Percentiles rank a stretch among this genome's conserved stretches.
These are phyloP conservation scores for Bombycilla garrulus DNA, from an alignment of 2,113 vertebrate genomes.

Conservation along the genomic window DNA sequence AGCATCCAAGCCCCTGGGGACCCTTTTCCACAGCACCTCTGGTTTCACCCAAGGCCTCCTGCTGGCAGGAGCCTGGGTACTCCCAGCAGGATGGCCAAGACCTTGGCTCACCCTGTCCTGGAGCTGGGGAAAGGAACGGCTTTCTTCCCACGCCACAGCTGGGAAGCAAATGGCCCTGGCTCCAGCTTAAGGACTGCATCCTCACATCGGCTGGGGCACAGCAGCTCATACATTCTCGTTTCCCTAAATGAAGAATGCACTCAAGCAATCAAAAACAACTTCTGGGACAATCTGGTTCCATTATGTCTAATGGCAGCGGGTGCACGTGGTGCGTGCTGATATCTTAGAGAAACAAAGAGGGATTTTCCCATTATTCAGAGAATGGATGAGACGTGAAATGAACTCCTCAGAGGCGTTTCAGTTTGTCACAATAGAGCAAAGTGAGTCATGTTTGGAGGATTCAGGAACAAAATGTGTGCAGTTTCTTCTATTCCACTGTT, in stretches of 20 bases:
- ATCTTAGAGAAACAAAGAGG: constrained; percentile 66
- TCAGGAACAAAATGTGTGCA: background rate
- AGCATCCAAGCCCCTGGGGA: background rate
- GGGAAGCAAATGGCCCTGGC: background rate
- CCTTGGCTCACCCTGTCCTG: background rate
- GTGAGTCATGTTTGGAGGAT: constrained; percentile 60
- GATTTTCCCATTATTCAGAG: constrained; percentile 73
- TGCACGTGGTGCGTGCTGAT: constrained; percentile 41
- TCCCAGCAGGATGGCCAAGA: background rate
- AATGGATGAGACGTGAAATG: constrained; percentile 74
- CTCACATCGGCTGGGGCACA: constrained; percentile 26
- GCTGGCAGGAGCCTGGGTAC: background rate
- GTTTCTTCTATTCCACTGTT: background rate
- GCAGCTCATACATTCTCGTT: constrained; percentile 71
- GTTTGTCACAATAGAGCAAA: constrained; percentile 69
- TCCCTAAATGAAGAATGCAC: constrained; percentile 77
- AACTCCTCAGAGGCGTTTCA: constrained; percentile 70
- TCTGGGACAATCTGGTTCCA: constrained; percentile 73
- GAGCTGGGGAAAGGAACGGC: background rate
- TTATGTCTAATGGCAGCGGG: constrained; percentile 75
- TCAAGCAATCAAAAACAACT: constrained; percentile 80
- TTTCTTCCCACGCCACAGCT: background rate
- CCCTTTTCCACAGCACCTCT: background rate
- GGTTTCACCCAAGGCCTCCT: background rate
- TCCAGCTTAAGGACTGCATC: constrained; percentile 1